Conservation (phyloP, 30 jellyfish, hydroid and myxozoan species). For the Aurelia aurita region DNA sequence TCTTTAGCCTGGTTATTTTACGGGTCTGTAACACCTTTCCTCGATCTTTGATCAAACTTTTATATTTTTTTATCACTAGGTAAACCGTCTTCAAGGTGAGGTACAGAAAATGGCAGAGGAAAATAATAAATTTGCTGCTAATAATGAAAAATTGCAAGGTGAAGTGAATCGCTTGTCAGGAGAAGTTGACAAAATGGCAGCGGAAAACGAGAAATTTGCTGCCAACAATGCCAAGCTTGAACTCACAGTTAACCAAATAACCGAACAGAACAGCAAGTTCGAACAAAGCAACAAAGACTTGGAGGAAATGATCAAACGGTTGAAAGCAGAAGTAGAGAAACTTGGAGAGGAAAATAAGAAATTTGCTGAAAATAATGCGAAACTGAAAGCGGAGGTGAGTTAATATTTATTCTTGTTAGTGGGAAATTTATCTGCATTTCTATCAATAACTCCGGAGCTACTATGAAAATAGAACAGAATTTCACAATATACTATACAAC, state of each 20-base stretch:
- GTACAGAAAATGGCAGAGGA: constrained; percentile 82
- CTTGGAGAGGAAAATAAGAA: constrained; percentile 86
- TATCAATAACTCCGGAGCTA: neutral
- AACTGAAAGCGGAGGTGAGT: constrained; percentile 80
- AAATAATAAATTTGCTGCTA: constrained; percentile 81
- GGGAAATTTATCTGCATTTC: neutral
- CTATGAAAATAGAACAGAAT: too few species aligned
- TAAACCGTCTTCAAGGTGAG: constrained; percentile 56
- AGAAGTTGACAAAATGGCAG: constrained; percentile 81
- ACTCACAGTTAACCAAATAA: constrained; percentile 75
- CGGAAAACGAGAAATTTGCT: constrained; percentile 81
- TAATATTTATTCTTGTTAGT: neutral
- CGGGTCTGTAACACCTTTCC: too few species aligned
- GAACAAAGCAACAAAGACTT: constrained; percentile 87
- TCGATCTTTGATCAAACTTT: too few species aligned
- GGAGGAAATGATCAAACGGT: constrained; percentile 71
- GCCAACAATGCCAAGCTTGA: constrained; percentile 75
- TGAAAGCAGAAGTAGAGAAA: constrained; percentile 82
- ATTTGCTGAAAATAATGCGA: constrained; percentile 90
- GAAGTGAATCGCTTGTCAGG: constrained; percentile 68
- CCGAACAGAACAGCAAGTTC: constrained; percentile 80
- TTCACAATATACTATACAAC: too few species aligned
- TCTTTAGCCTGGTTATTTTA: too few species aligned
- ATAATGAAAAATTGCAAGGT: constrained; percentile 77
- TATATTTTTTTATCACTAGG: neutral